Percentiles rank a stretch among this genome's conserved stretches.
Evolutionary conservation across 53 echinoderm and acorn worm species (phyloP).

Genomic region (Echinometra lucunter): DNA sequence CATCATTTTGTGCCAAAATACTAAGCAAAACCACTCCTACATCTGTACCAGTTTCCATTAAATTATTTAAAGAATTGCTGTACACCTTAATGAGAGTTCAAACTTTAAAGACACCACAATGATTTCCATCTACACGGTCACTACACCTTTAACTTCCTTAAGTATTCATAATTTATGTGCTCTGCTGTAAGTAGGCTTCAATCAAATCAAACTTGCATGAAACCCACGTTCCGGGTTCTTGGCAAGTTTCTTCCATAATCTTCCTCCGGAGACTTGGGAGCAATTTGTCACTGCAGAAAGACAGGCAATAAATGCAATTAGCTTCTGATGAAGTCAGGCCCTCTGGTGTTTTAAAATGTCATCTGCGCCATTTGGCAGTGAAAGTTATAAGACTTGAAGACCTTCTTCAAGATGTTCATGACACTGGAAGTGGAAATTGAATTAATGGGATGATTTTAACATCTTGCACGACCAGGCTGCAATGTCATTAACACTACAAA

Average conservation of each 20-base stretch:
- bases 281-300: conserved; percentile 25
- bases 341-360: neutral
- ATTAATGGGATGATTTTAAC: conserved; percentile 13
- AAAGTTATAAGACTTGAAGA: neutral
- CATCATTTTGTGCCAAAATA: too few species aligned
- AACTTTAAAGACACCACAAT: neutral
- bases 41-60: too few species aligned
- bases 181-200: neutral
- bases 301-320: conserved; percentile 38
- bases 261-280: neutral
- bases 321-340: conserved; percentile 12
- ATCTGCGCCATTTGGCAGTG: conserved; percentile 3
- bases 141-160: neutral
- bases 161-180: conserved; percentile 1
- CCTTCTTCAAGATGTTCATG: conserved; percentile 4
- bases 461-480: neutral
- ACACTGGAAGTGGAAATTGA: neutral
- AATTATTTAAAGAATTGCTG: too few species aligned
- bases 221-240: neutral
- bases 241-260: neutral
- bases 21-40: too few species aligned
- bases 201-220: conserved; percentile 14
- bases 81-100: neutral
- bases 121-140: neutral
- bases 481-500: neutral